A percentile compares a stretch with the other conserved stretches of the same genome.
Evolutionary conservation across 1,140 invertebrate species (phyloP).

Genomic region (Tribolium madens): DNA sequence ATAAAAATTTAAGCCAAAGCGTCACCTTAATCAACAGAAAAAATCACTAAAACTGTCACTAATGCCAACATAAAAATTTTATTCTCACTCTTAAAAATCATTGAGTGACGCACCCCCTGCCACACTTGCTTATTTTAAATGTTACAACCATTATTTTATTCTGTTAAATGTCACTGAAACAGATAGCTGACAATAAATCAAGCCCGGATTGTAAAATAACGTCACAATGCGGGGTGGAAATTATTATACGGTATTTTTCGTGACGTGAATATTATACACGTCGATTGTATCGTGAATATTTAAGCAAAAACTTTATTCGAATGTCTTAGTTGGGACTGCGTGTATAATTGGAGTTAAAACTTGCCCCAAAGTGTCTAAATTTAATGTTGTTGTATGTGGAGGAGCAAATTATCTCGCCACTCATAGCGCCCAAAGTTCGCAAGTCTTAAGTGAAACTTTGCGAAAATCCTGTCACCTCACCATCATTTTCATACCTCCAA

Average conservation of each 20-base stretch:
- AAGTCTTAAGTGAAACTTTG: no score
- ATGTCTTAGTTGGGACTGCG: no score
- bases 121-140: neutral
- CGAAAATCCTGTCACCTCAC: no score
- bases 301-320: no score
- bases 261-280: neutral
- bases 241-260: neutral
- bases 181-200: slow-evolving; percentile 20
- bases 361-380: no score
- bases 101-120: slow-evolving; percentile 8
- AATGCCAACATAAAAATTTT: neutral
- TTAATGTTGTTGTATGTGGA: no score
- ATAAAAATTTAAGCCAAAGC: slow-evolving; percentile 14
- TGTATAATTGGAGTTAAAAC: no score
- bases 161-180: neutral
- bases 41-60: neutral
- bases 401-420: no score
- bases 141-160: slow-evolving; percentile 23
- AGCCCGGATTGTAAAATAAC: neutral
- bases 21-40: neutral
- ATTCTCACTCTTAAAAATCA: neutral
- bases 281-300: no score
- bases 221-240: neutral
- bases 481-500: neutral
- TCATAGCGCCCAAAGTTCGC: no score